A percentile compares a stretch with the other conserved stretches of the same genome.
These are phyloP conservation scores for Camelus dromedarius DNA, from an alignment of 2,113 vertebrate genomes.

Conservation along the genomic window DNA sequence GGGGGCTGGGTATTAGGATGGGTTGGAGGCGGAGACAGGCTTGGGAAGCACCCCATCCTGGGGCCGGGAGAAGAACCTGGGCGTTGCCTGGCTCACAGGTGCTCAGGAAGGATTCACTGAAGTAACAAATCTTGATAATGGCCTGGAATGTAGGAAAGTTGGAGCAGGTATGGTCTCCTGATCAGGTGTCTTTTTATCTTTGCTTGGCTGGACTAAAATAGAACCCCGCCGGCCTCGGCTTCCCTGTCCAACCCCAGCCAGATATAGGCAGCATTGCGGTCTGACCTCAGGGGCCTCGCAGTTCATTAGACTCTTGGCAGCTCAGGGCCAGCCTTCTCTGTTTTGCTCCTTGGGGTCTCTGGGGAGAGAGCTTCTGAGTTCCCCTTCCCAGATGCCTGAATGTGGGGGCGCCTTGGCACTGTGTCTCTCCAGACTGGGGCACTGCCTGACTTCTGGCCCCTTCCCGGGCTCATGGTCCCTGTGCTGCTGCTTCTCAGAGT, in stretches of 20 bases:
- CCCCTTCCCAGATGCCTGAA: not conserved
- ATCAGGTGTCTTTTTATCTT: not conserved
- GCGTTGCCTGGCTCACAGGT: not conserved
- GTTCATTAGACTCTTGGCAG: not conserved
- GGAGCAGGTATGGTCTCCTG: not conserved
- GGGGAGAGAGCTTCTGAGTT: not conserved
- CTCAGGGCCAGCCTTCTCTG: not conserved
- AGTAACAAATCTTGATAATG: not conserved
- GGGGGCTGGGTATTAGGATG: too few relatives aligned
- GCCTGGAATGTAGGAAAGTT: not conserved
- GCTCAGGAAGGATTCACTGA: not conserved
- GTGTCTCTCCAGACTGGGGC: not conserved
- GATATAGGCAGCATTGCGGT: not conserved
- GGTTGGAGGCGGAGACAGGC: not conserved
- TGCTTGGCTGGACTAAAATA: not conserved
- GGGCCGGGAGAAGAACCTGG: not conserved
- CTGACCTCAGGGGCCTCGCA: not conserved
- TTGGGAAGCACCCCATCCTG: not conserved
- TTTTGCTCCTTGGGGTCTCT: not conserved
- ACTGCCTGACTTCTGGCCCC: not conserved
- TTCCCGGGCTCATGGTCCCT: accelerated
- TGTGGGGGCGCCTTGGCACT: accelerated
- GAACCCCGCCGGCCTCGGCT: not conserved
- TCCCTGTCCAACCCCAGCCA: not conserved
- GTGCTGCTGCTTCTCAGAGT: not conserved